A percentile compares a stretch with the other conserved stretches of the same genome.
Evolutionary conservation across 2,888 invertebrate species (phyloP).

Genomic region (Colostygia pectinataria): DNA sequence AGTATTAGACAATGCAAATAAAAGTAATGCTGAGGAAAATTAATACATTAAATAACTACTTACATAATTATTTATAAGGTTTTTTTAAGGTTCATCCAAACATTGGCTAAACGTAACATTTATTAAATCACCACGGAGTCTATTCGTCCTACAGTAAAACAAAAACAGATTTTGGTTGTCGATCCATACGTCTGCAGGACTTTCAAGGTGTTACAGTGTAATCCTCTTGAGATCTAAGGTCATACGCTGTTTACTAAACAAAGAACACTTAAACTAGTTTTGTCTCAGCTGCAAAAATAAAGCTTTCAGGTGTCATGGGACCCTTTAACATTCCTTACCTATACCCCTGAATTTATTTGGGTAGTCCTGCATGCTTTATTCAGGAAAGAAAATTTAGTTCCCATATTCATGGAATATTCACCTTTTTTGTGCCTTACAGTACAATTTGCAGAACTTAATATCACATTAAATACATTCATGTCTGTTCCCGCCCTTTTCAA

Average conservation of each 20-base stretch:
- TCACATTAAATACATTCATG: conserved; percentile 16
- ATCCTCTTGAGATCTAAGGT: conserved; percentile 23
- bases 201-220: conserved; percentile 31
- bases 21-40: no score
- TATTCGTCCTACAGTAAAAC: no score
- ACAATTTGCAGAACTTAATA: conserved; percentile 19
- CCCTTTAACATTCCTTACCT: conserved; percentile 7
- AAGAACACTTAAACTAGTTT: conserved; percentile 25
- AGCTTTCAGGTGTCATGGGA: conserved; percentile 10
- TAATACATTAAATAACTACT: no score
- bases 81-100: no score
- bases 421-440: neutral
- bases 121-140: no score
- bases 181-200: conserved; percentile 39
- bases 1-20: no score
- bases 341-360: conserved; percentile 8
- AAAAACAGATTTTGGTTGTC: conserved; percentile 31
- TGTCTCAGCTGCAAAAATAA: conserved; percentile 17
- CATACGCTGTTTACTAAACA: conserved; percentile 36
- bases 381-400: neutral
- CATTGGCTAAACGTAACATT: no score
- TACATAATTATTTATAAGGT: no score
- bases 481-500: conserved; percentile 26
- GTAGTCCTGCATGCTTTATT: conserved; percentile 3
- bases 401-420: conserved; percentile 4